A percentile compares a stretch with the other conserved stretches of the same genome.
These are phyloP conservation scores for Chromobotia macracanthus DNA, from an alignment of 2,797 vertebrate genomes.

Conservation along the genomic window DNA sequence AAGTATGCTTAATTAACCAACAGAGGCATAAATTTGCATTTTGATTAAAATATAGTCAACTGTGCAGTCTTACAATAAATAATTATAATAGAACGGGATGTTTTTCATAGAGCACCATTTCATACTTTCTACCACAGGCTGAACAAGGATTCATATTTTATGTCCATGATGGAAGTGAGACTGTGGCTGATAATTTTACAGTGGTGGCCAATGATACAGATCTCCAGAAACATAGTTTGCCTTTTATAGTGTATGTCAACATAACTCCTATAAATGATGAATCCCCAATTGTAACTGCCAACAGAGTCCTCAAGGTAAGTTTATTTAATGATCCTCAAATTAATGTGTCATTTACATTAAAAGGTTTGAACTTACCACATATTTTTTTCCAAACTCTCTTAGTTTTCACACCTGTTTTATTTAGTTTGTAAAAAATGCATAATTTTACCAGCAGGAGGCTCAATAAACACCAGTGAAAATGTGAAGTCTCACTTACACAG, in stretches of 20 bases:
- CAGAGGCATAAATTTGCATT: no score
- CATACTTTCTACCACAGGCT: conserved; percentile 72
- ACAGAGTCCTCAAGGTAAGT: conserved; percentile 84
- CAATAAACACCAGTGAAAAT: conserved; percentile 19
- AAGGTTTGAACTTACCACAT: no score
- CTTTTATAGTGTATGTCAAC: conserved; percentile 74
- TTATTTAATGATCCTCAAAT: background rate
- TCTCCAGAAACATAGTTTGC: conserved; percentile 82
- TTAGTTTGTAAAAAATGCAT: conserved; percentile 1
- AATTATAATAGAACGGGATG: background rate
- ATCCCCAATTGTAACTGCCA: conserved; percentile 78
- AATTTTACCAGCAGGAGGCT: conserved; percentile 56
- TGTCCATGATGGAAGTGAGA: conserved; percentile 86
- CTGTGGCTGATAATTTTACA: conserved; percentile 82
- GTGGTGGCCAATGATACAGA: conserved; percentile 83
- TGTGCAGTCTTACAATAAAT: background rate
- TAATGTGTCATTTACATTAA: no score
- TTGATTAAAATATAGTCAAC: no score
- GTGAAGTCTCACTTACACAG: background rate
- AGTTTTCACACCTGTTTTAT: no score
- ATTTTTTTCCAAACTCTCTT: background rate
- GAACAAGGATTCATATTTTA: conserved; percentile 86
- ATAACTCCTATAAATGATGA: conserved; percentile 87
- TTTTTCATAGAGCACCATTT: background rate
- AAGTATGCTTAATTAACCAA: no score